Base-by-base conservation (phyloP, 64 coral and sea anemone species). In the Montipora sp. region DNA sequence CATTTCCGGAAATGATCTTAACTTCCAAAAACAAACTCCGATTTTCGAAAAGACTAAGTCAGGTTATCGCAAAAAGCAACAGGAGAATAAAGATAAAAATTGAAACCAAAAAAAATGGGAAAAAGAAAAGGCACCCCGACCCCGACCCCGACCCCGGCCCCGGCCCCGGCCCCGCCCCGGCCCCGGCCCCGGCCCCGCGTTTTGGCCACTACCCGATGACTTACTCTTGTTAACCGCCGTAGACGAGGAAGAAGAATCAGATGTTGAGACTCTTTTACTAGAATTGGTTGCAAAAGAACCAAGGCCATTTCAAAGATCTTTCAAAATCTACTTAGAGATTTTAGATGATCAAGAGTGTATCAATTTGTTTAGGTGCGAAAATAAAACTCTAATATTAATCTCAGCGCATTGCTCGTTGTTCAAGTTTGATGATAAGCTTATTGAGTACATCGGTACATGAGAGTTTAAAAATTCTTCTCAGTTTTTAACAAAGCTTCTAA, bases 331-430 rank as follows among this genome's bases (percentile, higher is more conserved):
- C 43, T 47, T 79, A 53, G 77, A 79, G 50, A 44, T 44, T 79
- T 53, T 79, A 44, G 50, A 79, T 44, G 77, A 79, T 53, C 44
- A 79, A 44, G 77, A 79, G 50, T 79, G 77, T 72, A 72, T 72
- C 69, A 27, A 72, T 27, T 72, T 72, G 19, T 72, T 72, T 72
- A 72, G 69, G 69, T 72, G 69, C 59, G 59, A 21, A 80, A 80
- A 80, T 18, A 63, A 63, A 63, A 63, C 13, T 63, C 13, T 63
- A 63, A 63, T 63, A 63, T 63, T 63, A 63, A 63, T 63, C 8
- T 63, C 59, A 63, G 59, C 5, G 13, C 59, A 63, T 63, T 63
- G 59, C 59, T 63, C 13, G 59, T 63, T 63, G 59, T 63, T 63
- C 14, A 63, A 15, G 59, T 63, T 14, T 55, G 51, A 55, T 55